phyloP scores from a whole-genome alignment of 1,140 invertebrate genomes.

The Brachystomella parvula region DNA sequence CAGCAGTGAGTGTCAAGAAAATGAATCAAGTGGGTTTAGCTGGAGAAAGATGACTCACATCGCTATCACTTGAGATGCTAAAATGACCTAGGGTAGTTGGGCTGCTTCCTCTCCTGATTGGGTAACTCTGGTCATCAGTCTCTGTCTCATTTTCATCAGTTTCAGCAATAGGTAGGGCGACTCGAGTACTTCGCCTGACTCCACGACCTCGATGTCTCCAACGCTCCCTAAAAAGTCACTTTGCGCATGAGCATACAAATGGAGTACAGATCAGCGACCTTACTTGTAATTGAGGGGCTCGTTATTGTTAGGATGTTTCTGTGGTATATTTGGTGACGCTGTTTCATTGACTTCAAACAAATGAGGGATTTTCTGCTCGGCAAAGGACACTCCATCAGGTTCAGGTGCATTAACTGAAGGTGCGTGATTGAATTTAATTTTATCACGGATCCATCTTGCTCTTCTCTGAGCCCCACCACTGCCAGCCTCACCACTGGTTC shows the following conservation, averaged over 20 bases:
- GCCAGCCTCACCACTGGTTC: background rate
- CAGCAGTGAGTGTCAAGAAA: background rate
- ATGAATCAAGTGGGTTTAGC: background rate
- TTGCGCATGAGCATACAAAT: too few species aligned
- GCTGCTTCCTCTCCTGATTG: slow-evolving; percentile 9
- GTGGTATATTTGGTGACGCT: background rate
- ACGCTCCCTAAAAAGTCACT: background rate
- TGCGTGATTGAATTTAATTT: slow-evolving; percentile 4
- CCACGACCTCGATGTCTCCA: slow-evolving; percentile 8
- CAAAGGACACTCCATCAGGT: background rate
- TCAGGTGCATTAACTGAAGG: background rate
- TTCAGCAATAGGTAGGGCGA: background rate
- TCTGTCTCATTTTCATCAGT: slow-evolving; percentile 11
- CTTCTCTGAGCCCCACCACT: background rate
- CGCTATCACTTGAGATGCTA: slow-evolving; percentile 35
- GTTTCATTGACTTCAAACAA: background rate
- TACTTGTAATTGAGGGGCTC: background rate
- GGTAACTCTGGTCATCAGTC: slow-evolving; percentile 15
- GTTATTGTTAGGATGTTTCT: background rate
- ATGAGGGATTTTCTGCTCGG: background rate
- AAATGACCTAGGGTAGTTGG: slow-evolving; percentile 20
- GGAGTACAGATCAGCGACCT: background rate
- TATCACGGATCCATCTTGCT: slow-evolving; percentile 20
- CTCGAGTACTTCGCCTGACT: background rate
- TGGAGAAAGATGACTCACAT: too few species aligned